Evolutionary conservation across 2,888 invertebrate genomes (phyloP).

Genomic region (Callimorpha dominula): DNA sequence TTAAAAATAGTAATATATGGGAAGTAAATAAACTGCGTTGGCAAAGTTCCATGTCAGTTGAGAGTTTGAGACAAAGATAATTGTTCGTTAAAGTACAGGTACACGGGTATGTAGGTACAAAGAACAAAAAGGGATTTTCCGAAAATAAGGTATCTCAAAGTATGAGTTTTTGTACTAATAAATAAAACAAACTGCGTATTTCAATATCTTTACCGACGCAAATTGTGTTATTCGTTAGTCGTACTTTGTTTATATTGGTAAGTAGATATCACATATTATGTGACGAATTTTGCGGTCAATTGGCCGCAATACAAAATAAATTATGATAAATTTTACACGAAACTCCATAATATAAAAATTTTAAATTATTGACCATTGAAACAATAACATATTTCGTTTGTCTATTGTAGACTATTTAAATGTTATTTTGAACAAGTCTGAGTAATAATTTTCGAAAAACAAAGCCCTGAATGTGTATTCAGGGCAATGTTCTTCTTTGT

Average conservation of each 20-base stretch:
- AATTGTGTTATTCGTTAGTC: slow-evolving; percentile 9
- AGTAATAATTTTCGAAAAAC: too few species aligned
- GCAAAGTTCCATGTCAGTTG: slow-evolving; percentile 45
- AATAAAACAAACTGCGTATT: slow-evolving; percentile 19
- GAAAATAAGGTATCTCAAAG: slow-evolving; percentile 34
- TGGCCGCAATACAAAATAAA: not conserved
- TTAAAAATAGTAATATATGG: slow-evolving; percentile 25
- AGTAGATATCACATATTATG: not conserved
- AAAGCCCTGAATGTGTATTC: too few species aligned
- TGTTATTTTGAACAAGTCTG: too few species aligned
- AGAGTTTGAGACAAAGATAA: slow-evolving; percentile 45
- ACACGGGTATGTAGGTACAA: slow-evolving; percentile 20
- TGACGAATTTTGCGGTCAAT: not conserved
- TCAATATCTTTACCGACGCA: slow-evolving; percentile 4
- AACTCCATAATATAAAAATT: too few species aligned
- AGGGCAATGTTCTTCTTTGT: too few species aligned
- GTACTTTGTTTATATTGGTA: slow-evolving; percentile 18
- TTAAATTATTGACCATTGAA: too few species aligned
- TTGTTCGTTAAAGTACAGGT: slow-evolving; percentile 26
- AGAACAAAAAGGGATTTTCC: slow-evolving; percentile 26
- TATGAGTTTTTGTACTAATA: slow-evolving; percentile 6
- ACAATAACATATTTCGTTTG: too few species aligned
- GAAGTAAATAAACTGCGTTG: slow-evolving; percentile 40
- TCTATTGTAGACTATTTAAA: not conserved
- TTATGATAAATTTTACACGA: not conserved